phyloP scores from a whole-genome alignment of 92 coral and sea anemone genomes.

The Micromussa lordhowensis region DNA sequence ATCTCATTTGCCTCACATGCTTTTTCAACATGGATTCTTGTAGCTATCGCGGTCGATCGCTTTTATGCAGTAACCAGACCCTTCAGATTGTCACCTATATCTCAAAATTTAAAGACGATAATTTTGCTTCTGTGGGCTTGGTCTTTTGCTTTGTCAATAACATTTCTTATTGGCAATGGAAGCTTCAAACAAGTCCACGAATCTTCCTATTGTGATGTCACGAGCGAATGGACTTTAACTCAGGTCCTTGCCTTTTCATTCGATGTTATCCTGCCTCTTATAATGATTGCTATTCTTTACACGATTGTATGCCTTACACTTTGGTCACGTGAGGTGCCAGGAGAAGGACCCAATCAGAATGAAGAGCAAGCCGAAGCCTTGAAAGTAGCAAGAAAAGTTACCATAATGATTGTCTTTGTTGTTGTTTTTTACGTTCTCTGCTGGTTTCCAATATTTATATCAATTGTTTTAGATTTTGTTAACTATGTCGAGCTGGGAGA shows the following conservation, averaged over 20 bases:
- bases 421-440: background rate
- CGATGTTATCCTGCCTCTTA: background rate
- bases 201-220: background rate
- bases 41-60: background rate
- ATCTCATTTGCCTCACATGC: background rate
- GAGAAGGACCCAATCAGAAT: slow-evolving; percentile 1
- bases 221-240: background rate
- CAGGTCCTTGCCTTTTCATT: background rate
- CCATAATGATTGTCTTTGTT: background rate
- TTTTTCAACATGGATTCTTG: background rate
- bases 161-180: background rate
- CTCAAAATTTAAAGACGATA: background rate
- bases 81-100: background rate
- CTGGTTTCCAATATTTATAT: background rate
- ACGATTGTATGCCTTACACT: background rate
- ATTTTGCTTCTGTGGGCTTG: background rate
- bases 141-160: background rate
- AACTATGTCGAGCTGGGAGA: background rate
- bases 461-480: background rate
- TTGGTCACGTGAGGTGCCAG: background rate
- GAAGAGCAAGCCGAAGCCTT: background rate
- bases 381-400: background rate
- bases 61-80: background rate
- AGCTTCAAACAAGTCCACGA: background rate
- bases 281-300: background rate